phyloP scores from a whole-genome alignment of 2,113 vertebrate genomes.

The Upupa epops region DNA sequence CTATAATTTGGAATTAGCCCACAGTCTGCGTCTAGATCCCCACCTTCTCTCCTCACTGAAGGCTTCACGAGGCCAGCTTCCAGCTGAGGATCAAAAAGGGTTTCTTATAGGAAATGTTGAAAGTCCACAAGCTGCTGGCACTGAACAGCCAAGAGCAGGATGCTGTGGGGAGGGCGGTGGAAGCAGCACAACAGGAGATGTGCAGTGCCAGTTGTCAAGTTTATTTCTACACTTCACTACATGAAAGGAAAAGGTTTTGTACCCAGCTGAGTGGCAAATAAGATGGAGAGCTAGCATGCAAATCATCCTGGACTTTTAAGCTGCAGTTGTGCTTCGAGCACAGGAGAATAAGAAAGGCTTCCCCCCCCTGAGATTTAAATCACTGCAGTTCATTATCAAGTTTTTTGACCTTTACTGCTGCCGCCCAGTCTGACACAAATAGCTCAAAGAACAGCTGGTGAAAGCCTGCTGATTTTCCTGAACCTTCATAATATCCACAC shows the following conservation, averaged over 20 bases:
- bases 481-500: not conserved
- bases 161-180: not conserved
- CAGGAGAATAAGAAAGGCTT: not conserved
- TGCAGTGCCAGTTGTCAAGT: not conserved
- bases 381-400: not conserved
- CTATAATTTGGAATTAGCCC: not conserved
- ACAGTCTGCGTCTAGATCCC: not conserved
- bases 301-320: not conserved
- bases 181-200: not conserved
- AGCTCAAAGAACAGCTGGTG: not conserved
- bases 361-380: not conserved
- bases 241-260: conserved; percentile 17
- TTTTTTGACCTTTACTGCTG: not conserved
- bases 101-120: not conserved
- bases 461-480: not conserved
- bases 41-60: not conserved
- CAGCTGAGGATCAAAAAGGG: not conserved
- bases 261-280: conserved; percentile 17
- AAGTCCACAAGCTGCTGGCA: not conserved
- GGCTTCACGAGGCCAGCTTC: not conserved
- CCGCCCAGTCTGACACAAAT: not conserved
- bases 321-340: not conserved
- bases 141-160: not conserved
- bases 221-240: not conserved
- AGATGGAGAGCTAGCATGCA: not conserved